Evolutionary conservation across 2,888 invertebrate species (phyloP).

Genomic region (Himalopsyche anomala): DNA sequence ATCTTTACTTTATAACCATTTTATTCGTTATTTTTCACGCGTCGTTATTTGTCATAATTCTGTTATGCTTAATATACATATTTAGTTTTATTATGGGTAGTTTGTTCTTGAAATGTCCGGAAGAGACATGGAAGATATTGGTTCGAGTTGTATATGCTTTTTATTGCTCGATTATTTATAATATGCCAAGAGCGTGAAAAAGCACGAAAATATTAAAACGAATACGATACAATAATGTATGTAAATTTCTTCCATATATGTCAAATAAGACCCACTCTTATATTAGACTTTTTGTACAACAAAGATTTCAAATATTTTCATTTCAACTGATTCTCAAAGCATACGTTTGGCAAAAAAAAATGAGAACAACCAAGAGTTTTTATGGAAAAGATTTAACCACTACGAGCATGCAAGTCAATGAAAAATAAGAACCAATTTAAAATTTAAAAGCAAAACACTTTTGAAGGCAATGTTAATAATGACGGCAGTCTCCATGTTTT

Average conservation of each 20-base stretch:
- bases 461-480: no score
- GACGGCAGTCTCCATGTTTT: no score
- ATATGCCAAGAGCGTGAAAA: slow-evolving; percentile 37
- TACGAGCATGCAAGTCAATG: no score
- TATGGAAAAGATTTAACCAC: no score
- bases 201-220: slow-evolving; percentile 27
- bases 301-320: neutral
- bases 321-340: slow-evolving; percentile 15
- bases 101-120: neutral
- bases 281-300: neutral
- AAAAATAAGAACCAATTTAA: no score
- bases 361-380: no score
- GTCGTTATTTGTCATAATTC: no score
- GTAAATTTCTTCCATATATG: slow-evolving; percentile 33
- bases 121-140: neutral
- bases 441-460: no score
- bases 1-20: no score
- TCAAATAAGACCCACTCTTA: neutral
- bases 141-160: neutral
- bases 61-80: no score
- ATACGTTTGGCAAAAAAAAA: neutral
- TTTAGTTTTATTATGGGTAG: no score
- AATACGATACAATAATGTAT: slow-evolving; percentile 42
- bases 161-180: slow-evolving; percentile 42
- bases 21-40: no score